phyloP scores from a whole-genome alignment of 2,888 invertebrate genomes.

The Megastigmus dorsalis region DNA sequence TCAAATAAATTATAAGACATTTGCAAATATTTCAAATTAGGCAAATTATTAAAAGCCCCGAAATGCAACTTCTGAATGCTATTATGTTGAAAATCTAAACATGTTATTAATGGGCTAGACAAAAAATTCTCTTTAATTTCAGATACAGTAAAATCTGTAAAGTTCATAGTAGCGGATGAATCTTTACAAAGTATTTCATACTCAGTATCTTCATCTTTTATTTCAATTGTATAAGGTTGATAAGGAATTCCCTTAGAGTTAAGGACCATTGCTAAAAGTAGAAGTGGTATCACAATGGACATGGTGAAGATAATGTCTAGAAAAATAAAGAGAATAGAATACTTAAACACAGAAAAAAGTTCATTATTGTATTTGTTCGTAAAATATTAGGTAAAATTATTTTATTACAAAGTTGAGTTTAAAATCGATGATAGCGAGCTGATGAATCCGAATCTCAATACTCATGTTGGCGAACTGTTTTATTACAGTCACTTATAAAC shows the following conservation, averaged over 20 bases:
- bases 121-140: background rate
- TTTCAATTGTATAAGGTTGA: background rate
- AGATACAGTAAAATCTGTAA: background rate
- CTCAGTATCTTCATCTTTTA: background rate
- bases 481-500: too few species aligned
- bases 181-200: background rate
- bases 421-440: too few species aligned
- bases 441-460: too few species aligned
- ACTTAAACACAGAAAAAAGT: too few species aligned
- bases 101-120: constrained; percentile 17
- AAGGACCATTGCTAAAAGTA: background rate
- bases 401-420: too few species aligned
- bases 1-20: background rate
- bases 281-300: background rate
- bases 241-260: background rate
- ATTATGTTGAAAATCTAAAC: constrained; percentile 11
- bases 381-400: too few species aligned
- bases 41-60: constrained; percentile 28
- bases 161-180: constrained; percentile 4
- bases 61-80: background rate
- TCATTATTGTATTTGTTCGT: too few species aligned
- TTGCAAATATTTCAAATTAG: constrained; percentile 39
- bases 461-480: too few species aligned
- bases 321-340: too few species aligned
- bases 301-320: too few species aligned